These are phyloP conservation scores for Coryphaenoides rupestris DNA, from an alignment of 2,113 vertebrate genomes.

Conservation along the genomic window DNA sequence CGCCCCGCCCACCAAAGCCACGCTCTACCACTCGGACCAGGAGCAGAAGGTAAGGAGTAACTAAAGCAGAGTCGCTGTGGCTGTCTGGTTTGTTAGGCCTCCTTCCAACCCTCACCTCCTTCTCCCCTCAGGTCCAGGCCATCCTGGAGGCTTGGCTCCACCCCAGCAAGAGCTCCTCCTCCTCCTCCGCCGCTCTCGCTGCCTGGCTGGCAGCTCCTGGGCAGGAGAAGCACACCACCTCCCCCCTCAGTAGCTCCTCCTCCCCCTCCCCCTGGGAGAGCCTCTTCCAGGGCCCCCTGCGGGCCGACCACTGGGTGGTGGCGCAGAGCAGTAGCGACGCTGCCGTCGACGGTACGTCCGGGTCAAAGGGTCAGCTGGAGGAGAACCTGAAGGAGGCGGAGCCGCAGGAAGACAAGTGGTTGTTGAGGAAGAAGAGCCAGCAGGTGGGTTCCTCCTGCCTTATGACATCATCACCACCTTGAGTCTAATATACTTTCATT, in stretches of 20 bases:
- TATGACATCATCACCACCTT: too few relatives aligned
- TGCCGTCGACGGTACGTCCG: conserved; percentile 47
- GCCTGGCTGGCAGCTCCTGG: conserved; percentile 59
- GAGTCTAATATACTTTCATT: too few relatives aligned
- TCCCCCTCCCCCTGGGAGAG: conserved; percentile 43
- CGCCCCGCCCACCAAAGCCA: conserved; percentile 14
- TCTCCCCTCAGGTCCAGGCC: conserved; percentile 53
- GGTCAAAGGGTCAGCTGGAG: conserved; percentile 29
- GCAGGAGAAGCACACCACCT: conserved; percentile 59
- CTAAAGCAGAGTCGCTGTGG: not conserved
- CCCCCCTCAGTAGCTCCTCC: conserved; percentile 11
- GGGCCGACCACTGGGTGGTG: conserved; percentile 79
- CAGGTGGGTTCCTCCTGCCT: conserved; percentile 83
- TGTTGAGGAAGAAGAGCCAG: conserved; percentile 86
- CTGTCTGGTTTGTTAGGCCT: too few relatives aligned
- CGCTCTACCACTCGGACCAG: conserved; percentile 48
- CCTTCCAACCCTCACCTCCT: not conserved
- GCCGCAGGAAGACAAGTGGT: conserved; percentile 85
- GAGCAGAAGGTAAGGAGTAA: conserved; percentile 57
- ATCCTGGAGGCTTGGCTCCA: conserved; percentile 79
- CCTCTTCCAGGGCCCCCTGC: conserved; percentile 71
- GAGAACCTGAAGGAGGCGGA: conserved; percentile 1
- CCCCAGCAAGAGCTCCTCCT: conserved; percentile 49
- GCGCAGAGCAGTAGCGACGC: conserved; percentile 38
- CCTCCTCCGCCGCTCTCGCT: conserved; percentile 19